These are phyloP conservation scores for Ophion ellenae DNA, from an alignment of 2,888 invertebrate genomes.

Conservation along the genomic window DNA sequence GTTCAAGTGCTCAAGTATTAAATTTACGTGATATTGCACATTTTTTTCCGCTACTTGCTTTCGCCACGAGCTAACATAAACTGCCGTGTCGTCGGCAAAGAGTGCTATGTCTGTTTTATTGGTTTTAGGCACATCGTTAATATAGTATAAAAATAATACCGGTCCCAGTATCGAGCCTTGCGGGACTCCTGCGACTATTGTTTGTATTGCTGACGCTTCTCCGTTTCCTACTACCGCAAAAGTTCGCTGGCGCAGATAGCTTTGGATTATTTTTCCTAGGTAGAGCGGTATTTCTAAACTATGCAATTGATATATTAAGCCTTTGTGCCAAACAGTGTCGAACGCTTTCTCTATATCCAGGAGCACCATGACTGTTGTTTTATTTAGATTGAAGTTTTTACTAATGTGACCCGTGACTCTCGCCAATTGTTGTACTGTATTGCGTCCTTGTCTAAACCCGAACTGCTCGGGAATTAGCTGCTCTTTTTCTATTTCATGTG, in stretches of 20 bases:
- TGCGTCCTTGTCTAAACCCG: conserved; percentile 70
- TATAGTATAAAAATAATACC: conserved; percentile 39
- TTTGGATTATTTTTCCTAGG: not conserved
- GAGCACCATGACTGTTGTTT: conserved; percentile 63
- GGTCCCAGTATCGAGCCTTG: conserved; percentile 2
- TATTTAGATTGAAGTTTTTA: conserved; percentile 66
- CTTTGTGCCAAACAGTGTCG: conserved; percentile 54
- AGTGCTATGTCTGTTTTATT: not conserved
- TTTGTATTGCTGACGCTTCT: conserved; percentile 69
- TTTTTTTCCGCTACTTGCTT: not conserved
- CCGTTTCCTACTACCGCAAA: conserved; percentile 27
- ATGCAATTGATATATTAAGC: conserved; percentile 66
- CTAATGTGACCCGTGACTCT: conserved; percentile 66
- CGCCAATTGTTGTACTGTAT: conserved; percentile 68
- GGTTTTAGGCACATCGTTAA: conserved; percentile 1
- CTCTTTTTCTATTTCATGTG: conserved; percentile 39
- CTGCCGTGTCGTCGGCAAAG: conserved; percentile 4
- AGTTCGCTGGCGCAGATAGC: not conserved
- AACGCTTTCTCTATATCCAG: conserved; percentile 73
- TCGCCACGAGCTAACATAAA: not conserved
- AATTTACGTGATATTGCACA: not conserved
- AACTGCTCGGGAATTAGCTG: conserved; percentile 65
- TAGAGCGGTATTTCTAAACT: not conserved
- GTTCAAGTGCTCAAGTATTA: not conserved
- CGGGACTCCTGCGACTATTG: conserved; percentile 24